These are phyloP conservation scores for Cordilura impudica DNA, from an alignment of 2,888 invertebrate species.

Conservation along the genomic window DNA sequence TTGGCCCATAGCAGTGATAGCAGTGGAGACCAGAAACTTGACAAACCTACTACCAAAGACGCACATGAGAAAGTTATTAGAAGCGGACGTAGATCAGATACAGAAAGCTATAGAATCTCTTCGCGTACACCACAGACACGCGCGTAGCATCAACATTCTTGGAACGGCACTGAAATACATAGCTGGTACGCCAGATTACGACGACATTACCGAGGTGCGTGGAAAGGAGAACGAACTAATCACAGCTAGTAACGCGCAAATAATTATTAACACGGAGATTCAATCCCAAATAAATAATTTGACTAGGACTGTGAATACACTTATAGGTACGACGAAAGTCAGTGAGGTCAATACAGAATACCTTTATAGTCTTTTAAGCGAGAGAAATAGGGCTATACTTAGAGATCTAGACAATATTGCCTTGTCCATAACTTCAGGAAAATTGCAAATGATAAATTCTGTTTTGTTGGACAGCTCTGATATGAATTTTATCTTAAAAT, in stretches of 20 bases:
- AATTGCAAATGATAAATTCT: too few species aligned
- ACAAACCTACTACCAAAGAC: constrained; percentile 11
- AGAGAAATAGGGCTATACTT: too few species aligned
- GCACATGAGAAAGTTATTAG: constrained; percentile 18
- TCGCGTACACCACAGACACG: constrained; percentile 32
- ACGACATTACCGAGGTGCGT: constrained; percentile 9
- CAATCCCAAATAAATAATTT: constrained; percentile 30
- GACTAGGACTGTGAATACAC: constrained; percentile 14
- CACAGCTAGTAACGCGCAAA: constrained; percentile 22
- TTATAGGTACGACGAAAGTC: background rate
- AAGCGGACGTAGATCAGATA: constrained; percentile 17
- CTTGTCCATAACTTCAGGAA: too few species aligned
- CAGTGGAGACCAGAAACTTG: constrained; percentile 20
- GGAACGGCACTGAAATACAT: constrained; percentile 44
- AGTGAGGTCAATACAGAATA: constrained; percentile 7
- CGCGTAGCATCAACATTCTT: constrained; percentile 37
- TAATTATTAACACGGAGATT: constrained; percentile 21
- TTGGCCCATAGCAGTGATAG: constrained; percentile 1
- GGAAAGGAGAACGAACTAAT: constrained; percentile 13
- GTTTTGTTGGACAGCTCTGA: too few species aligned
- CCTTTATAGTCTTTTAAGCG: constrained; percentile 1
- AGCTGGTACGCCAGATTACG: constrained; percentile 31
- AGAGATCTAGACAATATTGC: too few species aligned
- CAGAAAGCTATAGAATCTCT: background rate
- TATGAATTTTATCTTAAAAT: too few species aligned